A percentile compares a stretch with the other conserved stretches of the same genome.
phyloP scores from a whole-genome alignment of 2,113 vertebrate genomes.

The Zosterops pallidus region DNA sequence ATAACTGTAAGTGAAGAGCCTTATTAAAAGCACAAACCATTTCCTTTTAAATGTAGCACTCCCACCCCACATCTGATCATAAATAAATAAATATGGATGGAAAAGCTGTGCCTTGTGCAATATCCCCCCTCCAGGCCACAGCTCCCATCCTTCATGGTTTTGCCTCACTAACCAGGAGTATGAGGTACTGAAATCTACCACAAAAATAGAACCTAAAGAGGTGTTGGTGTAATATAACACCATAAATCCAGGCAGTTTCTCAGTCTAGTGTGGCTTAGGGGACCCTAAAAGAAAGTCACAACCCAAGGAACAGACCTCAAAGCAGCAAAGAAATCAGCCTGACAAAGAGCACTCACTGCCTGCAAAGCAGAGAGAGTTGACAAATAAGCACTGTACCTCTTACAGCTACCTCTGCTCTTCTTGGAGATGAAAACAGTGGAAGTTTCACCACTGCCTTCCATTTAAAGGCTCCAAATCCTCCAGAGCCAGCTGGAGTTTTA shows the following conservation, averaged over 20 bases:
- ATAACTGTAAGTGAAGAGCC: background rate
- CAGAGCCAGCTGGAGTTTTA: background rate
- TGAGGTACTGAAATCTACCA: background rate
- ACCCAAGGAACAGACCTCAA: background rate
- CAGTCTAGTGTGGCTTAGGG: background rate
- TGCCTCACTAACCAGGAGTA: background rate
- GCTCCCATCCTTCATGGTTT: background rate
- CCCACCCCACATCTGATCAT: background rate
- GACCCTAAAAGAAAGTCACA: rapidly evolving
- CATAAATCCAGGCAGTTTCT: background rate
- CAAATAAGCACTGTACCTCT: background rate
- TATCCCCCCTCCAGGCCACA: background rate
- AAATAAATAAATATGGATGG: background rate
- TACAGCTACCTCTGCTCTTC: background rate
- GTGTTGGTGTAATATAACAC: background rate
- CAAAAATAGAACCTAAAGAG: background rate
- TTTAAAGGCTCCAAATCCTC: background rate
- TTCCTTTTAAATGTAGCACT: background rate
- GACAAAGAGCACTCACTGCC: background rate
- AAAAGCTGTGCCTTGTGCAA: background rate
- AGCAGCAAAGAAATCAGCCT: background rate
- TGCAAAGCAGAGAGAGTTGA: background rate
- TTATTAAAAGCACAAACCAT: constrained; percentile 26
- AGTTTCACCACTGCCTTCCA: background rate
- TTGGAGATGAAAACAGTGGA: background rate